Conservation (phyloP, 2,888 invertebrate species). For the Chrysolina haemoptera region DNA sequence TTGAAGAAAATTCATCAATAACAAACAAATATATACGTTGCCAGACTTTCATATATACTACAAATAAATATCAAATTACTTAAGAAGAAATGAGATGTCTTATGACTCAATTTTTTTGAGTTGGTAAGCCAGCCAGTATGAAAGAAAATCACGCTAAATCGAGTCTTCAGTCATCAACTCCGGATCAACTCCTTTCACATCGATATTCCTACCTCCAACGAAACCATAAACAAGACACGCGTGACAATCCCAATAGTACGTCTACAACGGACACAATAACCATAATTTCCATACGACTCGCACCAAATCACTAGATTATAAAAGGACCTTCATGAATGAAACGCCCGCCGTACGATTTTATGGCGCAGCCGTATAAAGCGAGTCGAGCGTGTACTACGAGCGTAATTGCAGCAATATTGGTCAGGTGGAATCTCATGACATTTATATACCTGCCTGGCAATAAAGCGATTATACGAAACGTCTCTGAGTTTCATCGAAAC, state of each 20-base stretch:
- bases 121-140: too few relatives aligned
- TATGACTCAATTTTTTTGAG: too few relatives aligned
- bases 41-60: too few relatives aligned
- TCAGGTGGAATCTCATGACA: constrained; percentile 10
- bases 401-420: constrained; percentile 6
- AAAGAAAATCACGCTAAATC: too few relatives aligned
- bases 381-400: constrained; percentile 9
- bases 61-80: too few relatives aligned
- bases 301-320: constrained; percentile 1
- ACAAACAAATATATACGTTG: too few relatives aligned
- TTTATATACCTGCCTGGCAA: constrained; percentile 15
- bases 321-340: constrained; percentile 7
- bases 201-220: neutral
- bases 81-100: too few relatives aligned
- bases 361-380: constrained; percentile 12
- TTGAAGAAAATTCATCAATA: too few relatives aligned
- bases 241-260: neutral
- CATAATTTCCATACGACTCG: constrained; percentile 7
- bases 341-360: constrained; percentile 7
- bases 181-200: too few relatives aligned
- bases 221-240: neutral
- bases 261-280: neutral
- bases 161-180: too few relatives aligned
- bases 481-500: neutral
- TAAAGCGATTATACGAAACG: constrained; percentile 18